Base-by-base conservation (phyloP, 2,113 vertebrate species). In the Sisor rabdophorus region DNA sequence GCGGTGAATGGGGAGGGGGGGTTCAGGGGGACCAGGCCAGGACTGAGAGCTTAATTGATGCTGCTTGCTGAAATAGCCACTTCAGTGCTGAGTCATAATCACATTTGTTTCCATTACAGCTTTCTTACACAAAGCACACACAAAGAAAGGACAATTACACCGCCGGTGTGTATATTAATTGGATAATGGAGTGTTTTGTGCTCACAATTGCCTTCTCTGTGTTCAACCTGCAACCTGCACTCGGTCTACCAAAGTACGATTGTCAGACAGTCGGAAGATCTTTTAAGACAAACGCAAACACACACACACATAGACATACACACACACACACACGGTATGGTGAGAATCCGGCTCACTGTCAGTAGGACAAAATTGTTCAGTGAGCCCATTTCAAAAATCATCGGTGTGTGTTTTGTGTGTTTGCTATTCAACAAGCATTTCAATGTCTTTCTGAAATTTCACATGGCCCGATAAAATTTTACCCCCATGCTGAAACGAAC, bases 161-260 rank as follows among this genome's bases (percentile, higher is more conserved):
- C 59, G 79, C 77, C 74, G 76, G 83, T 82, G 79, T 82, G 82
- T 80, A 47, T 86, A 84, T 86, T 86, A 86, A 86, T 86, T 84
- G 85, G 84, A 84, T 86, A 86, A 86, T 86, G 82, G 81, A 73
- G 80, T 85, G 83, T 84, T 81, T 86, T 81, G 80, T 82, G 55
- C 71, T 76, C 52, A 53, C 83, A 79, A 84, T 81, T 83, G 84
- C 67, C 70, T 80, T 79, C 76, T 83, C 70, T 20, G 73, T 80
- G 75, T 81, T 72, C 83, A 80, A 78, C 76, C 83, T 81, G 79
- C 81, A 81, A 80, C 77, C 85, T 48, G 59, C 78, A 79, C 73
- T 78, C 65, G 70, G 71, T 81, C 76, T 71, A 72, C 77, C 77
- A 84, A 81, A 79, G 53, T 81, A 74, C 11, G 48, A 71, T 70